Conservation (phyloP, 2,797 vertebrate species). For the Psittacula derbiana region DNA sequence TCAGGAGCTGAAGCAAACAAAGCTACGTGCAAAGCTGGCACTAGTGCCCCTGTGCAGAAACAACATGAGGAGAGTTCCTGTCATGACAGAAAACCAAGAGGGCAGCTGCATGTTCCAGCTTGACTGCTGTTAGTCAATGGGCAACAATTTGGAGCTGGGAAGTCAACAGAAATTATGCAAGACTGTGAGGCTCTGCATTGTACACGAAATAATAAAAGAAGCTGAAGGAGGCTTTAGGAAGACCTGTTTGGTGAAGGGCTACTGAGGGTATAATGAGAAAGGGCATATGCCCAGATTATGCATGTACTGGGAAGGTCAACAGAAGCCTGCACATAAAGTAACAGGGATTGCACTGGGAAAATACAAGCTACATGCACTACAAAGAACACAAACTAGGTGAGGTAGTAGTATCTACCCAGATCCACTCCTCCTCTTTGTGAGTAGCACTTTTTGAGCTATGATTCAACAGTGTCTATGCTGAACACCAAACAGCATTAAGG, state of each 20-base stretch:
- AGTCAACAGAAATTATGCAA: constrained; percentile 28
- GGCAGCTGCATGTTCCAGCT: background rate
- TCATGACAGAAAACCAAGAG: background rate
- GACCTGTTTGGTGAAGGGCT: background rate
- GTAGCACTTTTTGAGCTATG: background rate
- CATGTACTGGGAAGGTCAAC: background rate
- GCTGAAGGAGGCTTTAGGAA: background rate
- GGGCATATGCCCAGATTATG: background rate
- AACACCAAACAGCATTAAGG: background rate
- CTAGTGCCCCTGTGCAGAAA: background rate
- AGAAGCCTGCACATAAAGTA: background rate
- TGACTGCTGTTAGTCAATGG: constrained; percentile 21
- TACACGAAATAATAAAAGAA: background rate
- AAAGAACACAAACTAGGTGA: background rate
- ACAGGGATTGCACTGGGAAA: background rate
- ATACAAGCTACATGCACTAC: background rate
- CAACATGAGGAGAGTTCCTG: background rate
- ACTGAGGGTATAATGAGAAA: background rate
- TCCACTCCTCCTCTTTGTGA: background rate
- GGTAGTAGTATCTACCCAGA: background rate
- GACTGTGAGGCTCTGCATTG: background rate
- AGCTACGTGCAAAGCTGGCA: background rate
- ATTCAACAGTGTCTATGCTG: background rate
- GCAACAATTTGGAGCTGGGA: background rate
- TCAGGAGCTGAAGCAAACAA: background rate